Percentiles rank a stretch among this genome's conserved stretches.
Conservation (phyloP, 2,888 invertebrate genomes). For the Camponotus fellah region DNA sequence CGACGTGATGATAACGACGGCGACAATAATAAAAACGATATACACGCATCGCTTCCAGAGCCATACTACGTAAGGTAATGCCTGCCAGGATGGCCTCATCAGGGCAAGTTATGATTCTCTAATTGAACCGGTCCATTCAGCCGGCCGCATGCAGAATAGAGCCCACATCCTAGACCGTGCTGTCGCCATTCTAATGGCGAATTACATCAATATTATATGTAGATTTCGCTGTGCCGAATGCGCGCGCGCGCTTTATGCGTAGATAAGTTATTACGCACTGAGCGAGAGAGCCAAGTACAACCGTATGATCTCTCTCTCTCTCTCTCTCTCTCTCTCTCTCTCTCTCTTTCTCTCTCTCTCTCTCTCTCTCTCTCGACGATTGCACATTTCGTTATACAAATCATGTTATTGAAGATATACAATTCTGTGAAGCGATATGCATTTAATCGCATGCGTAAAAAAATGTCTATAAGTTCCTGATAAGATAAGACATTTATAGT, state of each 20-base stretch:
- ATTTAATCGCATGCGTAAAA: background rate
- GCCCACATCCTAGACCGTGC: conserved; percentile 81
- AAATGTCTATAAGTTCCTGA: conserved; percentile 3
- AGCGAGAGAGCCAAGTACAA: conserved; percentile 42
- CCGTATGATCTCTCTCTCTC: conserved; percentile 1
- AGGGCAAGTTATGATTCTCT: conserved; percentile 84
- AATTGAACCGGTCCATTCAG: conserved; percentile 84
- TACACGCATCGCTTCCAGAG: conserved; percentile 66
- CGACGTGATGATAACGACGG: conserved; percentile 58
- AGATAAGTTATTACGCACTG: conserved; percentile 71
- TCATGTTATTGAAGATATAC: conserved; percentile 15
- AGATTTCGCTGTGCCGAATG: conserved; percentile 75
- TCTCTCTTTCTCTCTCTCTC: no score
- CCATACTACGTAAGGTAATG: conserved; percentile 78
- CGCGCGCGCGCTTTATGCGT: conserved; percentile 65
- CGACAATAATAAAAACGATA: conserved; percentile 76
- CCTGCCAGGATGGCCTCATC: conserved; percentile 84
- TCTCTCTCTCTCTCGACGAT: conserved; percentile 7
- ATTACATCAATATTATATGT: conserved; percentile 84
- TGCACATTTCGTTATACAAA: conserved; percentile 36
- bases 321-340: no score
- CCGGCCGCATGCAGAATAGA: conserved; percentile 80
- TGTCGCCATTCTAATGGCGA: conserved; percentile 82
- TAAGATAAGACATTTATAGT: conserved; percentile 23
- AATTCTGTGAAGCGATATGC: conserved; percentile 27